Evolutionary conservation across 2,888 invertebrate species (phyloP), one percentile per base, ranked within the genome.

Genomic region (Aspidapion aeneum): DNA sequence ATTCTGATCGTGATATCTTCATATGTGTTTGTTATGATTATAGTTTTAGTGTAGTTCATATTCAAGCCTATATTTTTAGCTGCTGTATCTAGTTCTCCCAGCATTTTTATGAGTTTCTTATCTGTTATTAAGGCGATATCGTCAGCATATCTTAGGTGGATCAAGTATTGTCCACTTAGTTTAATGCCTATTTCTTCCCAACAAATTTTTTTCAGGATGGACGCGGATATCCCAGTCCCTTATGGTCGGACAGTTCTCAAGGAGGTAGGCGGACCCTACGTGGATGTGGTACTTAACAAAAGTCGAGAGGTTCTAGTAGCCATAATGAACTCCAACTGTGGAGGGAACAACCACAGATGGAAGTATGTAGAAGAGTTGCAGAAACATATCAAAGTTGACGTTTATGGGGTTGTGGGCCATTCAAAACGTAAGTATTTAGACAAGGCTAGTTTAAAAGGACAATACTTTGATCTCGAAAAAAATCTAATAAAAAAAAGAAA

Each of bases 211-310:
- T 85, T 73, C 77, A 86, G 90, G 72, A 82, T 80, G 73, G 84
- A 86, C 66, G 82, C 88, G 1, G 88, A 89, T 68, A 80, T 89
- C 17, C 88, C 88, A 0, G 86, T 88, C 1, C 87, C 88, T 0
- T 88, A 89, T 63, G 89, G 88, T 0, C 81, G 88, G 56, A 84
- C 85, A 1, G 63, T 86, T 1, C 69, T 79, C 7, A 63, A 69
- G 19, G 67, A 71, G 62, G 48, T 61, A 1, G 55, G 66, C 1
- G 60, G 55, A 22, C 55, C 67, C 20, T 64, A 67, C 5, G n/a
- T 54, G 35, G 56, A 61, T n/a, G 61, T 71, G 55, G 65, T 60
- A 12, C n/a, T 74, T 61, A 66, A 77, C 55, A 85, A 85, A 75
- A 74, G 76, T 49, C 73, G 73, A 21, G 81, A 82, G 66, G 80